Conservation (phyloP, 2,797 vertebrate genomes). For the Pipistrellus pipistrellus region DNA sequence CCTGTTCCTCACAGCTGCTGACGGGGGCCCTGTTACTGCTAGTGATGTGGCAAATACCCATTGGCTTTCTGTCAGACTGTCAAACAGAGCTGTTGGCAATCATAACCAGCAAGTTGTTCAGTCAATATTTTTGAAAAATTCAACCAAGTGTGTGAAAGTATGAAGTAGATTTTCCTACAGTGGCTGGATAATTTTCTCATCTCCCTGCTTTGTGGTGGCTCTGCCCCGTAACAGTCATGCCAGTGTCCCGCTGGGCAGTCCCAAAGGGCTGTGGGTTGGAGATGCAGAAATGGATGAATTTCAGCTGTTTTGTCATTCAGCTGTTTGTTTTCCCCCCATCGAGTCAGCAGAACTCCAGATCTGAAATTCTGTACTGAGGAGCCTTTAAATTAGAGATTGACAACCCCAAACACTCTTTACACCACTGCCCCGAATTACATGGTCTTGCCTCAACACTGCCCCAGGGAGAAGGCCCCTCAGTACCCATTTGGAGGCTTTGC, state of each 20-base stretch:
- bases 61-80: conserved; percentile 79
- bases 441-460: not conserved
- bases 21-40: conserved; percentile 65
- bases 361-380: not conserved
- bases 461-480: not conserved
- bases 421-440: not conserved
- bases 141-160: conserved; percentile 78
- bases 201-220: not conserved
- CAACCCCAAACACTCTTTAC: not conserved
- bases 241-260: not conserved
- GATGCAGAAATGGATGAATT: not conserved
- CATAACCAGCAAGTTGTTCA: conserved; percentile 78
- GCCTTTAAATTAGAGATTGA: conserved; percentile 1
- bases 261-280: not conserved
- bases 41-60: conserved; percentile 46
- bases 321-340: not conserved
- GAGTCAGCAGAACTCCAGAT: conserved; percentile 44
- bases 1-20: not conserved
- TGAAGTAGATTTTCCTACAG: conserved; percentile 66
- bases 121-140: conserved; percentile 84
- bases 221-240: not conserved
- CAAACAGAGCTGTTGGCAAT: conserved; percentile 80
- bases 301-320: conserved; percentile 4
- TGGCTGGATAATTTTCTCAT: conserved; percentile 3
- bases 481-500: not conserved